These are phyloP conservation scores for Aulostomus chinensis DNA, from an alignment of 2,797 vertebrate species.

Conservation along the genomic window DNA sequence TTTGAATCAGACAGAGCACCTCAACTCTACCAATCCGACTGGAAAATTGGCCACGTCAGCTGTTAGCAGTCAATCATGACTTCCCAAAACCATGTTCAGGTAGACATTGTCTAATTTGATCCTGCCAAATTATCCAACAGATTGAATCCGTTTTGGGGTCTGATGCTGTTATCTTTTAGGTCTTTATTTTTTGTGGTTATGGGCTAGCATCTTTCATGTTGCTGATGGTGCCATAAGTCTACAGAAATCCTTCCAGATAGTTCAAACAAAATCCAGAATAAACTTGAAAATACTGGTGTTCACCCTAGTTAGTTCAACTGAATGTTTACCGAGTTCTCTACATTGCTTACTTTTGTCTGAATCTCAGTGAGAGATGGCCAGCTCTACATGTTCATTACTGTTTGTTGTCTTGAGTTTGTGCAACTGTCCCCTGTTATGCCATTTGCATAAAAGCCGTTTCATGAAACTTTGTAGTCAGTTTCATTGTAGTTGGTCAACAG, in stretches of 20 bases:
- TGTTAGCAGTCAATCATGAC: slow-evolving; percentile 40
- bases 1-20: slow-evolving; percentile 49
- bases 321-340: slow-evolving; percentile 74
- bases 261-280: slow-evolving; percentile 58
- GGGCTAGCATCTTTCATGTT: slow-evolving; percentile 65
- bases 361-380: slow-evolving; percentile 73
- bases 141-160: slow-evolving; percentile 25
- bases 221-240: slow-evolving; percentile 79
- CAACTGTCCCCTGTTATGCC: slow-evolving; percentile 79
- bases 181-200: slow-evolving; percentile 19
- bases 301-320: slow-evolving; percentile 66
- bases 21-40: slow-evolving; percentile 38
- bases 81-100: slow-evolving; percentile 50
- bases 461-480: slow-evolving; percentile 58
- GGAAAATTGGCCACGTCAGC: slow-evolving; percentile 38
- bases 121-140: slow-evolving; percentile 56
- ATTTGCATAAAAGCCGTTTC: slow-evolving; percentile 87
- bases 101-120: slow-evolving; percentile 53
- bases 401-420: slow-evolving; percentile 81
- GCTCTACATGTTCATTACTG: slow-evolving; percentile 80
- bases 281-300: slow-evolving; percentile 72
- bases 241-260: slow-evolving; percentile 63
- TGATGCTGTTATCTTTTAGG: slow-evolving; percentile 30
- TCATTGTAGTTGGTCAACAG: slow-evolving; percentile 17
- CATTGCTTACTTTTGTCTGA: slow-evolving; percentile 67